Percentiles rank a stretch among this genome's conserved stretches.
Conservation (phyloP, 2,888 invertebrate species). For the Zaprionus lineosus region DNA sequence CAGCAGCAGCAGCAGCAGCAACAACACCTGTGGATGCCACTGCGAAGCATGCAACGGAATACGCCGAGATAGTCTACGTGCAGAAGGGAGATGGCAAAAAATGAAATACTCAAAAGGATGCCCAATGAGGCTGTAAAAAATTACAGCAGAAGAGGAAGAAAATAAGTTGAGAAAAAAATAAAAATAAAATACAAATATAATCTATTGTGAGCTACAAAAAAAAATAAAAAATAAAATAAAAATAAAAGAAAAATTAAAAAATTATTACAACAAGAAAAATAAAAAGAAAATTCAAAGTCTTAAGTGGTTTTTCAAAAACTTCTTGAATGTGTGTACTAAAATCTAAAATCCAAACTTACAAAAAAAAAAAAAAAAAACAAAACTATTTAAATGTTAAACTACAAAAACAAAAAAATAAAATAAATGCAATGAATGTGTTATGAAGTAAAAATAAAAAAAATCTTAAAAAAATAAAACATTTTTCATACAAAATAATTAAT, state of each 20-base stretch:
- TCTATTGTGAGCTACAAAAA: slow-evolving; percentile 38
- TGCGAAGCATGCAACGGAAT: slow-evolving; percentile 87
- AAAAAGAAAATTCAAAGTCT: slow-evolving; percentile 43
- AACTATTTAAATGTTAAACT: slow-evolving; percentile 52
- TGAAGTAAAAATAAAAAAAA: slow-evolving; percentile 9
- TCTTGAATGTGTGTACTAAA: slow-evolving; percentile 69
- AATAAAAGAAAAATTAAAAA: slow-evolving; percentile 24
- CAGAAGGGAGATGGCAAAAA: slow-evolving; percentile 75
- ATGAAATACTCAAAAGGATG: slow-evolving; percentile 38
- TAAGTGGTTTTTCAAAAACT: slow-evolving; percentile 73
- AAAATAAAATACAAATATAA: slow-evolving; percentile 19
- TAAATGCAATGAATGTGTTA: slow-evolving; percentile 47
- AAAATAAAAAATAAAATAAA: slow-evolving; percentile 19
- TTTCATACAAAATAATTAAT: slow-evolving; percentile 41
- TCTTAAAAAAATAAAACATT: slow-evolving; percentile 17
- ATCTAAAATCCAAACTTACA: slow-evolving; percentile 19
- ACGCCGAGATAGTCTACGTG: slow-evolving; percentile 91
- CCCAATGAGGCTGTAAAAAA: slow-evolving; percentile 54
- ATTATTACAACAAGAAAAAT: no score
- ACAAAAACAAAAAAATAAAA: slow-evolving; percentile 20
- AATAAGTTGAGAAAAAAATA: slow-evolving; percentile 18
- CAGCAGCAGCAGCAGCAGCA: slow-evolving; percentile 64
- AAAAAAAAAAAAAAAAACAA: slow-evolving; percentile 31
- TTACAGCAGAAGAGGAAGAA: slow-evolving; percentile 20
- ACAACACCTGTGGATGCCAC: slow-evolving; percentile 63